Base-by-base conservation (phyloP, 2,113 vertebrate species). In the Morone saxatilis region DNA sequence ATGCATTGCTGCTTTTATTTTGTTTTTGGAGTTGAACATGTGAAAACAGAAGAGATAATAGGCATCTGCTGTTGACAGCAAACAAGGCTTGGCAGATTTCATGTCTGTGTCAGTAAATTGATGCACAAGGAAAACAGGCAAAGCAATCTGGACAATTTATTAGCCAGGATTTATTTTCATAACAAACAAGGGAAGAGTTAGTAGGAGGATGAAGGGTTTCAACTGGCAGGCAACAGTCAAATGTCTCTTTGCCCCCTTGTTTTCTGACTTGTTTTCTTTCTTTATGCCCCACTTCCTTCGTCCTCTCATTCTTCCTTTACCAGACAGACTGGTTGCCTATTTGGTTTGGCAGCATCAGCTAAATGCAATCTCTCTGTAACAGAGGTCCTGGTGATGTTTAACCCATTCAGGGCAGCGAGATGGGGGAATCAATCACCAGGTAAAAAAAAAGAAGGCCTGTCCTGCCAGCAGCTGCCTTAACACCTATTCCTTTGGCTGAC, bases 121-220 rank as follows among this genome's bases (percentile, higher is more conserved):
- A 71, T 65, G 48, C 53, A 69, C 22, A 61, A 5, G 16, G 20
- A 77, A 78, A 66, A 48, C 13, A 68, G 20, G 50, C 1, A 43
- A 79, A 76, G 54, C 65, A 66, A 72, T 70, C 69, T 74, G 61
- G 66, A 5, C 13, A 87, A 88, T 70, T 14, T 73, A 66, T 80
- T 54, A 43, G 57, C 56, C 86, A 82, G 84, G 85, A 84, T 93
- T 91, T 95, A 93, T 96, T 95, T 95, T 88, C 90, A 88, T 93
- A 89, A 80, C 40, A 53, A 79, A 88, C 31, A 66, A 40, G 57
- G 22, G 67, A 88, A 74, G 45, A 50, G n/a, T 36, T 38, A 50
- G 38, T 17, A 47, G 22, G 45, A 71, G 9, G 66, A 74, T 9
- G 7, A 59, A 61, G 13, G 38, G 38, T 68, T 71, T 41, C 13